Evolutionary conservation across 2,113 vertebrate genomes (phyloP).

Genomic region (Oxyura jamaicensis): DNA sequence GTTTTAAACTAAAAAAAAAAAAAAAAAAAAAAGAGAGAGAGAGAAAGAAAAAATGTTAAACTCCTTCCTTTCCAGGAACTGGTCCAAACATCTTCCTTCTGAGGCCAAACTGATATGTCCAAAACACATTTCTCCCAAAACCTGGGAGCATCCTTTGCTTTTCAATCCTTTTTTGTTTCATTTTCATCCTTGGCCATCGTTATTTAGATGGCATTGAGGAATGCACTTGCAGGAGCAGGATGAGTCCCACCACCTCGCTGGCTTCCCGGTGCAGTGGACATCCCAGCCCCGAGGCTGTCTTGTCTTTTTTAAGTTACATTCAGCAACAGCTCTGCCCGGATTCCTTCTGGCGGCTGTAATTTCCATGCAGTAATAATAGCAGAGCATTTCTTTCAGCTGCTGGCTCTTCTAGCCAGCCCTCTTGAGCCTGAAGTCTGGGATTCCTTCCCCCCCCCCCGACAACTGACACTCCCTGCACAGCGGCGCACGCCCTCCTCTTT

Average conservation of each 20-base stretch:
- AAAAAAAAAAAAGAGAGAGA: not conserved
- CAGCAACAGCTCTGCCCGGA: conserved; percentile 40
- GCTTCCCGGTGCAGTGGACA: not conserved
- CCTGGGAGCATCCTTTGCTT: not conserved
- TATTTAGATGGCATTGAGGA: not conserved
- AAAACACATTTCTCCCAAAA: not conserved
- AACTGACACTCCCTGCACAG: not conserved
- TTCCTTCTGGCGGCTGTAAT: conserved; percentile 53
- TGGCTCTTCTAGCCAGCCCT: conserved; percentile 18
- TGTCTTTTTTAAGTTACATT: conserved; percentile 51
- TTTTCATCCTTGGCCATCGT: not conserved
- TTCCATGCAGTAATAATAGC: conserved; percentile 63
- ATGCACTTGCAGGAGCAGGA: fast-evolving
- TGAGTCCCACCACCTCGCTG: fast-evolving
- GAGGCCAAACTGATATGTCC: not conserved
- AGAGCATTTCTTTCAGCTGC: conserved; percentile 51
- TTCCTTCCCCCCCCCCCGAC: not conserved
- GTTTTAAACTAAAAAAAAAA: not conserved
- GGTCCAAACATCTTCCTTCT: not conserved
- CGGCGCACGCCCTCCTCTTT: not conserved
- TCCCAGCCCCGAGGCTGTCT: not conserved
- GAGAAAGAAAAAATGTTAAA: not conserved
- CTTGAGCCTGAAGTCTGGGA: conserved; percentile 16
- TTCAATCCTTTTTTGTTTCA: not conserved
- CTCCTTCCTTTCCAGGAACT: not conserved